A percentile compares a stretch with the other conserved stretches of the same genome.
phyloP scores from a whole-genome alignment of 2,888 invertebrate genomes.

The Esperia sulphurella region DNA sequence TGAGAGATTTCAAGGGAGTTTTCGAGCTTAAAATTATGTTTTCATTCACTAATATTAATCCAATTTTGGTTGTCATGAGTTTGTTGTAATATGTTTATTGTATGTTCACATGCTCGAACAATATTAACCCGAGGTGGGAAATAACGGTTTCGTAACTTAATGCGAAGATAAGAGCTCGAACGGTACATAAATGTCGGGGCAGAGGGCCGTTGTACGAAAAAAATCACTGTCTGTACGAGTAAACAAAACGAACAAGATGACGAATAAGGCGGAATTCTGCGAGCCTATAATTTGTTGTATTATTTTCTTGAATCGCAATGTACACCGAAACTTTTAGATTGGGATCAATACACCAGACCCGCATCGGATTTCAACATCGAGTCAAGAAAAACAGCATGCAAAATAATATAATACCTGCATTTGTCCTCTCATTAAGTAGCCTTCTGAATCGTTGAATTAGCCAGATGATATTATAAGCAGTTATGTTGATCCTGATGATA shows the following conservation, averaged over 20 bases:
- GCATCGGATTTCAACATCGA: no score
- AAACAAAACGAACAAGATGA: background rate
- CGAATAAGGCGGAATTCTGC: background rate
- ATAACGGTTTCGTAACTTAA: constrained; percentile 46
- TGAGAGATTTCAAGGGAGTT: no score
- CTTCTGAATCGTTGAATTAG: no score
- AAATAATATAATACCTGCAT: no score
- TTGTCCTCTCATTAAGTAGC: background rate
- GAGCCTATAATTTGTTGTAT: no score
- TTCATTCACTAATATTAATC: background rate
- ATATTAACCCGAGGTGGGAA: constrained; percentile 34
- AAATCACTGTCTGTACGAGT: constrained; percentile 5
- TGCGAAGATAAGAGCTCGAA: constrained; percentile 44
- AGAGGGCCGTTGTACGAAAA: constrained; percentile 22
- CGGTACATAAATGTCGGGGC: constrained; percentile 35
- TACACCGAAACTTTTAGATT: no score
- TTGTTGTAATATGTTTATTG: constrained; percentile 20
- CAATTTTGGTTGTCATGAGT: background rate
- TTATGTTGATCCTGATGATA: no score
- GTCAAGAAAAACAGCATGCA: no score
- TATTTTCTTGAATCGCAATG: no score
- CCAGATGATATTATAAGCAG: no score
- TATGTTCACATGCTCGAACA: constrained; percentile 32
- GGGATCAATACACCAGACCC: no score
- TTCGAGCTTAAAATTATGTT: no score